Conservation (phyloP, 2,113 vertebrate species). For the Hystrix brachyura region DNA sequence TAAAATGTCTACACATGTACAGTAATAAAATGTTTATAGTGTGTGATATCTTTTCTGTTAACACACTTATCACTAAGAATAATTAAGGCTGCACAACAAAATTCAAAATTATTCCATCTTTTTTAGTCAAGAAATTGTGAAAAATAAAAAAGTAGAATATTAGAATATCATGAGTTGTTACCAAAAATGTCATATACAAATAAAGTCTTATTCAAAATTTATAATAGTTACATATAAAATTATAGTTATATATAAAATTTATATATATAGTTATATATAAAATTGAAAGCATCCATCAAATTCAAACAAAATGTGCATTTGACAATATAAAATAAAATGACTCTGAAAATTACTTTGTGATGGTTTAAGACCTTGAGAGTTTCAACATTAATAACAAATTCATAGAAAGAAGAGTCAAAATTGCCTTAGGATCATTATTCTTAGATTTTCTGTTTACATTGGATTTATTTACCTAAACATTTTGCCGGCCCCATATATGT, state of each 20-base stretch:
- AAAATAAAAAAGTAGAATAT: background rate
- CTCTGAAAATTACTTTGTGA: background rate
- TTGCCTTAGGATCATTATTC: background rate
- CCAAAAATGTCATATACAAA: background rate
- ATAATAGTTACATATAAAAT: background rate
- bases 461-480: background rate
- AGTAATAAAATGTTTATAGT: background rate
- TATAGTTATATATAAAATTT: background rate
- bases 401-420: background rate
- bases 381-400: background rate
- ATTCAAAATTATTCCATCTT: background rate
- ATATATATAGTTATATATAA: background rate
- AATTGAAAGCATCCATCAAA: background rate
- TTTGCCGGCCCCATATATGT: background rate
- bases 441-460: background rate
- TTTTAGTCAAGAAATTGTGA: background rate
- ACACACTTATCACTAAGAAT: background rate
- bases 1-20: background rate
- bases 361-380: background rate
- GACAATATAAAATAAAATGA: background rate
- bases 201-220: background rate
- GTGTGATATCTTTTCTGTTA: constrained; percentile 14
- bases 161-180: background rate
- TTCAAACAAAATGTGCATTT: background rate
- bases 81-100: constrained; percentile 14